Evolutionary conservation across 2,888 invertebrate species (phyloP).

Genomic region (Parnassius mnemosyne): DNA sequence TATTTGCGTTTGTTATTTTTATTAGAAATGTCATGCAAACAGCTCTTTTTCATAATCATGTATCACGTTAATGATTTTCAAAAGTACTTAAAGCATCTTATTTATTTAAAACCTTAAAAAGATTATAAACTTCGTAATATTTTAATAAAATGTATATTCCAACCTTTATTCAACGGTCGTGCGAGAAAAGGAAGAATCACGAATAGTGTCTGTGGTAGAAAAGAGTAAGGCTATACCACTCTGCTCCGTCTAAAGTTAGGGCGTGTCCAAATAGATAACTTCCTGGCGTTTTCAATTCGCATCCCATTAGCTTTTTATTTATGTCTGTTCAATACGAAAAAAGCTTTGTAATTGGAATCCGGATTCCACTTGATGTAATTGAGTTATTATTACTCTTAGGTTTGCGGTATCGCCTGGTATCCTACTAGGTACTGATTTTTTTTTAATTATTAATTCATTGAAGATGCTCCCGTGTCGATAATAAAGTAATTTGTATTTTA

Average conservation of each 20-base stretch:
- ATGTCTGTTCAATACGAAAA: constrained; percentile 39
- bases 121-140: constrained; percentile 3
- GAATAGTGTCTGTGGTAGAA: constrained; percentile 34
- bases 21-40: no score
- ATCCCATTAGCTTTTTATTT: constrained; percentile 51
- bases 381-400: constrained; percentile 39
- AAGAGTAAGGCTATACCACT: constrained; percentile 42
- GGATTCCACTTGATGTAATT: constrained; percentile 38
- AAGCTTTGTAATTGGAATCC: constrained; percentile 45
- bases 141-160: constrained; percentile 4
- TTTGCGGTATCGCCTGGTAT: neutral
- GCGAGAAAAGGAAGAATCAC: constrained; percentile 36
- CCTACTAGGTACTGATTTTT: constrained; percentile 8
- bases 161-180: constrained; percentile 22
- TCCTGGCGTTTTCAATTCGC: constrained; percentile 47
- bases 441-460: neutral
- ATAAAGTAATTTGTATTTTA: constrained; percentile 20
- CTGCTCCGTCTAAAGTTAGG: constrained; percentile 44
- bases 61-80: no score
- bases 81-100: no score
- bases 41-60: no score
- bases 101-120: neutral
- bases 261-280: constrained; percentile 74
- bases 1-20: no score
- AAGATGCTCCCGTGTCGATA: neutral